Evolutionary conservation across 2,888 invertebrate species (phyloP).

Genomic region (Ceraclea dissimilis): DNA sequence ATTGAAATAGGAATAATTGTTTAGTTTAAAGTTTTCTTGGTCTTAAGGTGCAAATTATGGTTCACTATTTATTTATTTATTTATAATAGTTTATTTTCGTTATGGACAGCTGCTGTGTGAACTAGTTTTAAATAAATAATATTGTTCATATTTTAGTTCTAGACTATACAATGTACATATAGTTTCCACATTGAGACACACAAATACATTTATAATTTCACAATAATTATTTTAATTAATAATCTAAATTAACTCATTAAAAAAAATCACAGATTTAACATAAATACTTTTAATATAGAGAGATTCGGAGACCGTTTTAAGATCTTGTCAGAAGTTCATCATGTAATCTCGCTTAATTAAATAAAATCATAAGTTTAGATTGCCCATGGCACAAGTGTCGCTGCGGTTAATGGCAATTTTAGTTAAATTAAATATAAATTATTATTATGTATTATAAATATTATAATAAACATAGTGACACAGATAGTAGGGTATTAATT

Average conservation of each 20-base stretch:
- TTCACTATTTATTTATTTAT: background rate
- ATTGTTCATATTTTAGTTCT: too few relatives aligned
- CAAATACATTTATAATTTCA: background rate
- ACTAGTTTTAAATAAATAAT: background rate
- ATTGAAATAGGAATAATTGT: background rate
- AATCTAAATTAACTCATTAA: background rate
- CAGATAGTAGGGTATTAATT: too few relatives aligned
- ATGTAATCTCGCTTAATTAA: too few relatives aligned
- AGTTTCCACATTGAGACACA: background rate
- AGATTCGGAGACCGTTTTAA: too few relatives aligned
- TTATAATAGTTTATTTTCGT: background rate
- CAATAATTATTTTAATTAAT: background rate
- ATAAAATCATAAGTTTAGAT: background rate
- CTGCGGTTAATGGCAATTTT: background rate
- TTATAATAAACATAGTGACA: background rate
- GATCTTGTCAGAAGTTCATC: too few relatives aligned
- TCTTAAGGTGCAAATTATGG: background rate
- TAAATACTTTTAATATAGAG: conserved; percentile 2
- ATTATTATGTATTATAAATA: too few relatives aligned
- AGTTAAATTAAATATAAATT: background rate
- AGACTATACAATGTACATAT: too few relatives aligned
- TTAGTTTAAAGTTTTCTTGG: background rate
- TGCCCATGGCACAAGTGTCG: background rate
- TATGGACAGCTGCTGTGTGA: background rate
- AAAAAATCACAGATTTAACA: background rate